Conservation (phyloP, 2,113 vertebrate species). For the Nycticryphes semicollaris region DNA sequence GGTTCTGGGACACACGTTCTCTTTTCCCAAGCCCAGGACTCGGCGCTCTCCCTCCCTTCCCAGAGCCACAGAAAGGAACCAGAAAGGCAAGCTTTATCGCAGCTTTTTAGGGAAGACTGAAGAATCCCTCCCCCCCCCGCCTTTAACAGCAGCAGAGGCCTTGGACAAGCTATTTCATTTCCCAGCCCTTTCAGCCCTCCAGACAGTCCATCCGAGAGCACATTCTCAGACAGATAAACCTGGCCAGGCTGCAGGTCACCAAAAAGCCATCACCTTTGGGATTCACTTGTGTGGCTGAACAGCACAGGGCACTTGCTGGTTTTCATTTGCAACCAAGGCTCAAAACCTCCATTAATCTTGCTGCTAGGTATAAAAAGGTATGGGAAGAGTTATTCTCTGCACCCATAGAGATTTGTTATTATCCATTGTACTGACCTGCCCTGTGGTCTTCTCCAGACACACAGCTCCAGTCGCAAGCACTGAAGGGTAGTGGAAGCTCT, state of each 20-base stretch:
- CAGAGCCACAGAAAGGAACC: not conserved
- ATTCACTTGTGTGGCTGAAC: not conserved
- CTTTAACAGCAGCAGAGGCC: not conserved
- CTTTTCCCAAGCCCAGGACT: not conserved
- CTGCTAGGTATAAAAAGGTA: not conserved
- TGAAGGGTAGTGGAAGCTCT: not conserved
- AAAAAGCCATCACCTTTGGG: not conserved
- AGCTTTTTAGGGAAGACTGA: not conserved
- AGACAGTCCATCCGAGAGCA: not conserved
- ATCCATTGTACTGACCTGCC: not conserved
- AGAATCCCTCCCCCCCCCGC: not conserved
- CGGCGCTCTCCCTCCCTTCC: not conserved
- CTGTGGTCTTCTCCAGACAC: not conserved
- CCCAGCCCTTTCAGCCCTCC: not conserved
- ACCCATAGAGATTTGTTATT: not conserved
- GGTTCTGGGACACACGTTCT: accelerated
- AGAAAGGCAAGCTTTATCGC: not conserved
- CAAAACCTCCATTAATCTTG: not conserved
- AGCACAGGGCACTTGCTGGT: not conserved
- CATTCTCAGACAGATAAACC: not conserved
- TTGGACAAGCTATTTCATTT: not conserved
- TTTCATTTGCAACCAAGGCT: not conserved
- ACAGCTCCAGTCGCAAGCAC: not conserved
- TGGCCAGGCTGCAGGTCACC: not conserved
- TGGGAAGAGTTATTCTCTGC: not conserved